Conservation (phyloP, 2,888 invertebrate species). For the Teinopalpus imperialis region DNA sequence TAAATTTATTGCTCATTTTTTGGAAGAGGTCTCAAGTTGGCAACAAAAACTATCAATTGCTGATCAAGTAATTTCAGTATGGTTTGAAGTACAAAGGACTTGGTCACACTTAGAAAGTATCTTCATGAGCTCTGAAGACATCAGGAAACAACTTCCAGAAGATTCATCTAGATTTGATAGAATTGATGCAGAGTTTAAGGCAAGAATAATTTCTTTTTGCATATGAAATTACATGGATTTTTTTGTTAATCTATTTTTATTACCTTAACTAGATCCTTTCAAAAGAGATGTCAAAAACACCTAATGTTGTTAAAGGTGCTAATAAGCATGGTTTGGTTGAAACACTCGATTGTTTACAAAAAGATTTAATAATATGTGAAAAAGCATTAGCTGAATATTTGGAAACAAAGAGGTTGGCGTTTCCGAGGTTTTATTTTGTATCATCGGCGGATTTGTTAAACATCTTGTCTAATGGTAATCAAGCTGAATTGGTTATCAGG, state of each 20-base stretch:
- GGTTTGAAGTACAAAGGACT: slow-evolving; percentile 98
- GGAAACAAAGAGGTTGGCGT: slow-evolving; percentile 97
- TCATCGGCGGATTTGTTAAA: slow-evolving; percentile 97
- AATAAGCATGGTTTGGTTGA: slow-evolving; percentile 91
- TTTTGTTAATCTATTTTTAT: slow-evolving; percentile 29
- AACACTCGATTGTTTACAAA: slow-evolving; percentile 91
- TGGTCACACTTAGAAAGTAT: slow-evolving; percentile 99
- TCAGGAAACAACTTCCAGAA: slow-evolving; percentile 95
- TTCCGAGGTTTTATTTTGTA: slow-evolving; percentile 98
- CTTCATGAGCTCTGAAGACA: slow-evolving; percentile 98
- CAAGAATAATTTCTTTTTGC: too few species aligned
- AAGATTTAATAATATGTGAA: slow-evolving; percentile 94
- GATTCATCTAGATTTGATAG: slow-evolving; percentile 96
- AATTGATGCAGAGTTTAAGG: slow-evolving; percentile 95
- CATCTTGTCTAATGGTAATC: slow-evolving; percentile 97
- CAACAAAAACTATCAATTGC: slow-evolving; percentile 95
- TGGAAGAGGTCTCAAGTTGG: slow-evolving; percentile 97
- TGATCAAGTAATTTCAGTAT: slow-evolving; percentile 95
- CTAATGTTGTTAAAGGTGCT: slow-evolving; percentile 95
- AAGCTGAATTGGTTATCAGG: slow-evolving; percentile 91
- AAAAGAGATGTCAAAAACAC: slow-evolving; percentile 88
- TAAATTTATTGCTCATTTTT: slow-evolving; percentile 97
- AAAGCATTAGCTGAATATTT: slow-evolving; percentile 98
- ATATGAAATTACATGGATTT: not conserved
- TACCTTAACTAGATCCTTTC: slow-evolving; percentile 81